Evolutionary conservation across 1,140 invertebrate species (phyloP), one percentile per base, ranked within the genome.

Genomic region (Conus betulinus): DNA sequence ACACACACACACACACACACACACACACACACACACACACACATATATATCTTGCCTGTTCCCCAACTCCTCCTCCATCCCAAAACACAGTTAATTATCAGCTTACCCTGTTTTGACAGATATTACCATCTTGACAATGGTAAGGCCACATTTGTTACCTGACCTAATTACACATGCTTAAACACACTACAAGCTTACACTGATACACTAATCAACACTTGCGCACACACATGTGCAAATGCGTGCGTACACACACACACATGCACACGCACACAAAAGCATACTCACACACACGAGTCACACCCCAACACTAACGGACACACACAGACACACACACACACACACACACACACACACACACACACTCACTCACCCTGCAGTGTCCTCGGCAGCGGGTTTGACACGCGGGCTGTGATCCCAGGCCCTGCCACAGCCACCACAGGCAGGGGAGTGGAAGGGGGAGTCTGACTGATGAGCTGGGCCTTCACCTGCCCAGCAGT

Each of bases 401-500:
- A 10, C 52, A 8, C 55, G 78, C 20, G 13, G 67, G 8, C 82
- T 74, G 67, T 51, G 63, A 39, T 8, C n/a, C 51, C 60, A 57
- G 81, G 55, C n/a, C 52, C 27, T 10, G 51, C 71, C 60, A 67
- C 17, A 20, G 76, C 25, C 17, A 5, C 63, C 57, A 57, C 84
- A 51, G 60, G 53, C 57, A 67, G 84, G 87, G 74, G 79, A 87
- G 52, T 23, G 82, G 71, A 67, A n/a, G 57, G 67, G 39, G 88
- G 55, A 74, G 23, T 39, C 87, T 90, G 85, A 78, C 89, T 91
- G 27, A 90, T 87, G 52, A 93, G 90, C 71, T 88, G 89, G 27
- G 92, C 91, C 83, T 92, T 93, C 23, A 93, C 90, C 67, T 91
- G 90, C 0, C 91, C 92, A 8, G 92, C 92, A 13, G 92, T 89